Evolutionary conservation across 1,140 invertebrate genomes (phyloP), one percentile per base, ranked within the genome.

Genomic region (Periplaneta americana): DNA sequence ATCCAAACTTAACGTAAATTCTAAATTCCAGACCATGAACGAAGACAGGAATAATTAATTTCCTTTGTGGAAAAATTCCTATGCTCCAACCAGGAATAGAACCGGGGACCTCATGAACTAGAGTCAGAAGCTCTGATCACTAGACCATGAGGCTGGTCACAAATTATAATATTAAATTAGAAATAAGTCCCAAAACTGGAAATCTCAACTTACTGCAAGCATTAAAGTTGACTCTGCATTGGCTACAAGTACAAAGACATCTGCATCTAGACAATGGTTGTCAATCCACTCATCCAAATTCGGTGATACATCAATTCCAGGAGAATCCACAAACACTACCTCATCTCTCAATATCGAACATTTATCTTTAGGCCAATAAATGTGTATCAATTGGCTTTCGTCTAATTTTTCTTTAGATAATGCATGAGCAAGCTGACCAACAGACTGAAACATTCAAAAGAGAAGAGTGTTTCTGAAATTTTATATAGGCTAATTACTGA

Each of bases 271-370:
- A 88, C 99, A 99, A 90, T 99, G 97, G 87, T 98, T 97, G 89
- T 99, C 99, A 85, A 99, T 99, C 98, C 98, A 99, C 87, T 96
- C 93, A 88, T 99, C 99, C 75, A 99, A 90, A 92, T 99, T 98
- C 10, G 97, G 96, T 2, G 98, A 97, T 0, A 99, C 97, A 91
- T 99, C 99, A 75, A 99, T 98, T 31, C 99, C 99, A 66, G 98
- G 98, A 83, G 96, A 98, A 89, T 99, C 99, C 17, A 99, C 96
- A 86, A 99, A 95, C 8, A 99, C 97, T 17, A 99, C 98, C 90
- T 99, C 99, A 88, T 99, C 98, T 82, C 96, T 92, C 36, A 99
- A 90, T 74, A 99, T 89, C 80, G 96, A 92, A 89, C 98, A 99
- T 85, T 97, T 95, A 85, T 97, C 95, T 84, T 98, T 96, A 35